Conservation (phyloP, 1,140 invertebrate genomes). For the Cepaea nemoralis region DNA sequence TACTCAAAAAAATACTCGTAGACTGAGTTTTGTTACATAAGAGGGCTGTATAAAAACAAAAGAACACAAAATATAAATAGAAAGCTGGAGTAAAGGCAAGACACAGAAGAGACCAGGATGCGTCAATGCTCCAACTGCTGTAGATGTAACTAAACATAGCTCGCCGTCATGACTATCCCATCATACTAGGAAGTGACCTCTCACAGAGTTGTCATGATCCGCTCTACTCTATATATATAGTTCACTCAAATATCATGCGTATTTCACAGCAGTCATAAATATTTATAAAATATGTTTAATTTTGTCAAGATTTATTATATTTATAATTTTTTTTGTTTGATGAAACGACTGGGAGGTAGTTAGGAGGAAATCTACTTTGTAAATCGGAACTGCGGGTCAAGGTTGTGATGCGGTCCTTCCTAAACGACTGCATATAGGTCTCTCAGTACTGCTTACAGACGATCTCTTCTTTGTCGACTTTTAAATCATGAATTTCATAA, state of each 20-base stretch:
- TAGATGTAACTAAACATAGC: conserved; percentile 14
- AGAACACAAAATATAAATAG: too few species aligned
- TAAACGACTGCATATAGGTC: conserved; percentile 2
- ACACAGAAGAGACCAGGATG: too few species aligned
- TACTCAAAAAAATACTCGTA: too few species aligned
- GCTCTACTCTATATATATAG: not conserved
- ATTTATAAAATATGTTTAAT: too few species aligned
- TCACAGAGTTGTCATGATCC: not conserved
- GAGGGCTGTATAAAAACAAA: too few species aligned
- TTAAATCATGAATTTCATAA: conserved; percentile 13
- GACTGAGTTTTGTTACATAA: too few species aligned
- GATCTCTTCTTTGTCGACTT: conserved; percentile 19
- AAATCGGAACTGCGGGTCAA: not conserved
- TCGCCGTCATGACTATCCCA: conserved; percentile 24
- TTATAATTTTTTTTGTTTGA: too few species aligned
- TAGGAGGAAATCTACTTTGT: not conserved
- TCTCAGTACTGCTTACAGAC: not conserved
- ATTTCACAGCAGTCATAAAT: too few species aligned
- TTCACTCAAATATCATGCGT: too few species aligned
- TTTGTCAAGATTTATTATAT: too few species aligned
- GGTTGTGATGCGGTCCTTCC: conserved; percentile 6
- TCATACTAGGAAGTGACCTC: conserved; percentile 22
- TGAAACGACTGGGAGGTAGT: not conserved
- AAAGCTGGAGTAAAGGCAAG: too few species aligned
- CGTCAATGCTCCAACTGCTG: too few species aligned